Conservation (phyloP, 2,797 vertebrate species). For the Mormyrus proboscirostris region DNA sequence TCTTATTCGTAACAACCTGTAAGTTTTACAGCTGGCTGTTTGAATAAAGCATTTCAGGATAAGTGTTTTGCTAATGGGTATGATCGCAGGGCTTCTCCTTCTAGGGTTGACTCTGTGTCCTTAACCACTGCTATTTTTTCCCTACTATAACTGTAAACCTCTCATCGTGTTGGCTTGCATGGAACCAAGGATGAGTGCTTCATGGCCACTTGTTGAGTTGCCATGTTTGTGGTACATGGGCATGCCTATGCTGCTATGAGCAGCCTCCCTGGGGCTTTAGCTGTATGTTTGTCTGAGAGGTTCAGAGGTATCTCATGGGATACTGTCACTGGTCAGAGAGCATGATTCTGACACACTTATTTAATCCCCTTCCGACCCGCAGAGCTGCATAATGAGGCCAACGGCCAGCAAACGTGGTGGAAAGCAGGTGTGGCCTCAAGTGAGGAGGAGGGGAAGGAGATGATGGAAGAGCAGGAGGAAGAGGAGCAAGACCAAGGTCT, state of each 20-base stretch:
- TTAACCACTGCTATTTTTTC: not conserved
- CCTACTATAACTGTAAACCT: not conserved
- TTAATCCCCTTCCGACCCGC: conserved; percentile 27
- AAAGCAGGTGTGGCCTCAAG: not conserved
- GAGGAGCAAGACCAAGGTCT: conserved; percentile 54
- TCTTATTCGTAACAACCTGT: not conserved
- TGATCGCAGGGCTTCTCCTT: not conserved
- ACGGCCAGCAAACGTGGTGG: not conserved
- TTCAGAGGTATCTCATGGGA: conserved; percentile 3
- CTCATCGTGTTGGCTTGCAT: not conserved
- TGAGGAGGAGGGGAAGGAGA: not conserved
- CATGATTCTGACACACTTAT: not conserved
- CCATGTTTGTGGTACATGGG: conserved; percentile 6
- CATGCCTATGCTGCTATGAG: not conserved
- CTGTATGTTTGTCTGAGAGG: not conserved
- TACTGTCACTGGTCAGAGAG: not conserved
- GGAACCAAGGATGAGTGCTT: not conserved
- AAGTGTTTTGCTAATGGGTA: not conserved
- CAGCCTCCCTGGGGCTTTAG: not conserved
- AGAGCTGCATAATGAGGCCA: conserved; percentile 53
- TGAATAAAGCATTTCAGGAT: not conserved
- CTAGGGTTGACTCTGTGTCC: not conserved
- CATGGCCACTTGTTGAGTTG: not conserved
- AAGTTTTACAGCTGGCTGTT: not conserved
- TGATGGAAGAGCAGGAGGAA: conserved; percentile 34